phyloP scores from a whole-genome alignment of 2,888 invertebrate genomes.

The Belgica antarctica region DNA sequence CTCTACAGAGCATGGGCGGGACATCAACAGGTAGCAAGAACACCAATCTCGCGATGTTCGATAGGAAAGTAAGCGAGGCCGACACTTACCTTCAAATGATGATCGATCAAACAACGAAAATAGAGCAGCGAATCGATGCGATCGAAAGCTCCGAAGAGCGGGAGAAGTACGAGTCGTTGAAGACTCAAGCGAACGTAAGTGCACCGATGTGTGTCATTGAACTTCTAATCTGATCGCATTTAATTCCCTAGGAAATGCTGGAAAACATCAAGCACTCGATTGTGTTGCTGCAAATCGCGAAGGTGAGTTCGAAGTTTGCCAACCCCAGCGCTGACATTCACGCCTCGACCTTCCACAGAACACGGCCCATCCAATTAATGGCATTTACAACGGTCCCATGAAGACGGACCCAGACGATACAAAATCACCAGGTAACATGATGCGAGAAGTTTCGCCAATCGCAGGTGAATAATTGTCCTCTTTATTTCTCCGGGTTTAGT shows the following conservation, averaged over 20 bases:
- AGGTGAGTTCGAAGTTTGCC: too few species aligned
- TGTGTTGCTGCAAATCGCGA: constrained; percentile 95
- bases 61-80: constrained; percentile 88
- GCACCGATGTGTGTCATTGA: constrained; percentile 8
- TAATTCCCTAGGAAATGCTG: constrained; percentile 77
- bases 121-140: constrained; percentile 65
- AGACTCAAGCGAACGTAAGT: constrained; percentile 76
- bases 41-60: constrained; percentile 66
- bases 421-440: constrained; percentile 31
- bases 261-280: constrained; percentile 98
- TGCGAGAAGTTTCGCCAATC: not conserved
- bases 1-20: constrained; percentile 51
- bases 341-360: too few species aligned
- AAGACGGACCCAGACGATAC: constrained; percentile 36
- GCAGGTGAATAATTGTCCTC: constrained; percentile 30
- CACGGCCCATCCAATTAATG: constrained; percentile 87
- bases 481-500: constrained; percentile 12
- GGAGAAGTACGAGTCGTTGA: constrained; percentile 66
- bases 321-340: not conserved
- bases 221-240: not conserved
- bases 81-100: constrained; percentile 94
- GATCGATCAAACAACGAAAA: constrained; percentile 85
- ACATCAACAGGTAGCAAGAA: constrained; percentile 48
- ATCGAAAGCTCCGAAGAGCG: constrained; percentile 64
- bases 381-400: constrained; percentile 72